Evolutionary conservation across 2,797 vertebrate species (phyloP), one percentile per base, ranked within the genome.

Genomic region (Rhabdomys pumilio): DNA sequence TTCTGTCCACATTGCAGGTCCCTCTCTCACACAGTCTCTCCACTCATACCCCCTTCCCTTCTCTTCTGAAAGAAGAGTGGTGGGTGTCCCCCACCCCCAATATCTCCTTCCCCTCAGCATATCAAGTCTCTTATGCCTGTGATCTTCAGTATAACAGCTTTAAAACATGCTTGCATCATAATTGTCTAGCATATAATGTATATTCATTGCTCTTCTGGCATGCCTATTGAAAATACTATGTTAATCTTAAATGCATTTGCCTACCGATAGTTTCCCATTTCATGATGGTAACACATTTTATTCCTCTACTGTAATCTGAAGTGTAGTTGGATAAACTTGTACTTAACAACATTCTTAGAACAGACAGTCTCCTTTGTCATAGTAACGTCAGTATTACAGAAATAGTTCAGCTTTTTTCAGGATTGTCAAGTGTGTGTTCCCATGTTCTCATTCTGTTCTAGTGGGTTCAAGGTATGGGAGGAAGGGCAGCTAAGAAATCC

Each of bases 171-270:
- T 80, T 95, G 15, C 19, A 57, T 80, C 14, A 47, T 29, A 69
- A 67, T 67, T 89, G 1, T 95, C 82, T 67, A 31, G 4, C 57
- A 84, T 61, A 38, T 77, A 80, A 55, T 88, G 5, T 82, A 34
- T 55, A 92, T 4, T 50, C 29, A 50, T 10, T 84, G 44, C 0
- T 59, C 10, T 90, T 91, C 26, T 31, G 91, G 11, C 47, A 63
- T 19, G 61, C 57, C 89, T 6, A 76, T 17, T 61, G 26, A 82
- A 89, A 85, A 76, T 76, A 88, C 4, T 38, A 13, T 59, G 38
- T 65, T 85, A 87, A 82, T 83, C 20, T n/a, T 31, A 77, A 91
- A 86, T 73, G 5, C n/a, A 73, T 83, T 86, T 93, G 31, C 69
- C 20, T 93, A n/a, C 17, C 69, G 14, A 86, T 69, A 83, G 67